Evolutionary conservation across 2,797 vertebrate genomes (phyloP).

Genomic region (Ceryle rudis): DNA sequence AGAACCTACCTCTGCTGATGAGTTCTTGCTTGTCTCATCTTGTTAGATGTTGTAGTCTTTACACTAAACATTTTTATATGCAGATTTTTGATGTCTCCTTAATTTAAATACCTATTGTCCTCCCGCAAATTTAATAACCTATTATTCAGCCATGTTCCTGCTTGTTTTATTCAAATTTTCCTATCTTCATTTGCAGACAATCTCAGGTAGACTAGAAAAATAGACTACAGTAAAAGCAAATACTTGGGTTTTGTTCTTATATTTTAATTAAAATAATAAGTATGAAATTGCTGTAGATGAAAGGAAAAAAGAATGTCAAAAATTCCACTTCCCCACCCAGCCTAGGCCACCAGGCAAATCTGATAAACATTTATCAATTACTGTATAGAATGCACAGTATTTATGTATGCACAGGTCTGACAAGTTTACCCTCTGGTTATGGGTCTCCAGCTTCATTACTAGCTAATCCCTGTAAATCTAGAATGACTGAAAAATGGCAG

Average conservation of each 20-base stretch:
- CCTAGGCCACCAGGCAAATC: neutral
- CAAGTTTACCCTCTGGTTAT: neutral
- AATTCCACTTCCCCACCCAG: neutral
- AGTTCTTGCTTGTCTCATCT: slow-evolving; percentile 58
- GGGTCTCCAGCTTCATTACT: neutral
- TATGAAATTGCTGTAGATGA: neutral
- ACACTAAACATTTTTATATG: neutral
- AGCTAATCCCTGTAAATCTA: neutral
- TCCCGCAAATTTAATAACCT: slow-evolving; percentile 9
- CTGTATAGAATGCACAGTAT: neutral
- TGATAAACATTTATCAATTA: neutral
- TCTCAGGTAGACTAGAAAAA: neutral
- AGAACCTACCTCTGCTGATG: slow-evolving; percentile 7
- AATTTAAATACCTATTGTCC: slow-evolving; percentile 47
- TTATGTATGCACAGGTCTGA: neutral
- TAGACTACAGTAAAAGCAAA: neutral
- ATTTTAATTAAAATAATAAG: neutral
- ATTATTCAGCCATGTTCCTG: neutral
- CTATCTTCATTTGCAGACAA: neutral
- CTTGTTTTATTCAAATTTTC: neutral
- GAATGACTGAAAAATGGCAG: neutral
- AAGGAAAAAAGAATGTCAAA: neutral
- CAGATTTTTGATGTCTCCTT: slow-evolving; percentile 27
- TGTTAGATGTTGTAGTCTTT: slow-evolving; percentile 11
- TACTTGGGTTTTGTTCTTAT: neutral